Percentiles rank a stretch among this genome's conserved stretches.
These are phyloP conservation scores for Polypterus bichir DNA, from an alignment of 2,113 vertebrate species.

Conservation along the genomic window DNA sequence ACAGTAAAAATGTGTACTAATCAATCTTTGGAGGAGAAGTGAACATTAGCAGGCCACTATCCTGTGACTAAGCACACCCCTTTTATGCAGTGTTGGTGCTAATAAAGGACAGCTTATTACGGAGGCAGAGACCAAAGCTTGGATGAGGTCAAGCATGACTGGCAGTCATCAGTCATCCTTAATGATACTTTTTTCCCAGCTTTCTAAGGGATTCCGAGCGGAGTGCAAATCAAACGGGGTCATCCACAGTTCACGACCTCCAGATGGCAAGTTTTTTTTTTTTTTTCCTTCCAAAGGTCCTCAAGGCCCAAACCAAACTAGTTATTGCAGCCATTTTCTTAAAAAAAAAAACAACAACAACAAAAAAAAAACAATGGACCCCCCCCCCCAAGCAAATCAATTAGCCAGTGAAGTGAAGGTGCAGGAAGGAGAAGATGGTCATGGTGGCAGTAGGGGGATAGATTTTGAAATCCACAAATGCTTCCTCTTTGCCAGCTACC, in stretches of 20 bases:
- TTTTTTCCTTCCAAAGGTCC: slow-evolving; percentile 6
- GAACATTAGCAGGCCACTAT: slow-evolving; percentile 70
- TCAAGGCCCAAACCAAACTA: neutral
- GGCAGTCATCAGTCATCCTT: slow-evolving; percentile 88
- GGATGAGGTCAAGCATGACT: slow-evolving; percentile 77
- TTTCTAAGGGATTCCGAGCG: slow-evolving; percentile 65
- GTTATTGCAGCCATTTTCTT: neutral
- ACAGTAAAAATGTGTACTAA: slow-evolving; percentile 65
- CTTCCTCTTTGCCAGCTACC: too few relatives aligned
- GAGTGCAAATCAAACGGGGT: slow-evolving; percentile 86
- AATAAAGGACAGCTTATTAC: slow-evolving; percentile 79
- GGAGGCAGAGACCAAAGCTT: slow-evolving; percentile 75
- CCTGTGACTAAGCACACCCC: slow-evolving; percentile 76
- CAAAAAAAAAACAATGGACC: too few relatives aligned
- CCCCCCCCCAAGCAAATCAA: too few relatives aligned
- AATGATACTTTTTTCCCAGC: slow-evolving; percentile 75
- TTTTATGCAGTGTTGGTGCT: slow-evolving; percentile 78
- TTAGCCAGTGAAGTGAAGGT: too few relatives aligned
- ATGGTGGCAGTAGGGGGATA: too few relatives aligned
- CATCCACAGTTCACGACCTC: slow-evolving; percentile 85
- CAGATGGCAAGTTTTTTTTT: slow-evolving; percentile 74
- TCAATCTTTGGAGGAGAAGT: slow-evolving; percentile 67
- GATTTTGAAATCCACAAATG: too few relatives aligned
- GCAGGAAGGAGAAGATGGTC: too few relatives aligned
- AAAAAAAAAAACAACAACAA: too few relatives aligned